Evolutionary conservation across 35 echinoderm and acorn worm species (phyloP).

Genomic region (Heliocidaris tuberculata): DNA sequence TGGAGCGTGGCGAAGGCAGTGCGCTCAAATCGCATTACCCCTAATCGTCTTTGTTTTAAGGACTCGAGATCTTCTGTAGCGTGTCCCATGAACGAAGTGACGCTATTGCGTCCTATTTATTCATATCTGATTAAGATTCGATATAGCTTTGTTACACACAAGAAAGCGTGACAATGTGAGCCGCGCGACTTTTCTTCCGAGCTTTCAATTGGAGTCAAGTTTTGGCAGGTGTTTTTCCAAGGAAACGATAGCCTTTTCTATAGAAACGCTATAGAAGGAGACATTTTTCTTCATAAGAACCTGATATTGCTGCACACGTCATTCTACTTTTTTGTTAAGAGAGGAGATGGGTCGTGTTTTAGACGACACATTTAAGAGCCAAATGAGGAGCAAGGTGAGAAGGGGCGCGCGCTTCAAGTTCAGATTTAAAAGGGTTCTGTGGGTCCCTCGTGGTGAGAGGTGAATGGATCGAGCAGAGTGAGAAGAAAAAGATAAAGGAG

Average conservation of each 20-base stretch:
- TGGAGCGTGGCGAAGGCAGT: no score
- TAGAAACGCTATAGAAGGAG: neutral
- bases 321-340: slow-evolving; percentile 7
- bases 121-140: no score
- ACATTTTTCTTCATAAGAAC: neutral
- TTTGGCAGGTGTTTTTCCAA: slow-evolving; percentile 1
- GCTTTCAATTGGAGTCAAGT: neutral
- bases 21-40: no score
- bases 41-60: no score
- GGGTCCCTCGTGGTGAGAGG: neutral
- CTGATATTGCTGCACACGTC: neutral
- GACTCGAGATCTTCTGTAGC: no score
- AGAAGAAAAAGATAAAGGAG: neutral
- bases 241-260: neutral
- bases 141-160: no score
- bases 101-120: no score
- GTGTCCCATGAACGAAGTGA: no score
- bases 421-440: neutral
- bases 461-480: neutral
- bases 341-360: neutral
- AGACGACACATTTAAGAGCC: neutral
- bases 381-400: neutral
- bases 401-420: neutral
- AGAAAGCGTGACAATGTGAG: neutral
- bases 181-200: neutral